Evolutionary conservation across 1,140 invertebrate genomes (phyloP), one percentile per base, ranked within the genome.

Genomic region (Charaxes varanes): DNA sequence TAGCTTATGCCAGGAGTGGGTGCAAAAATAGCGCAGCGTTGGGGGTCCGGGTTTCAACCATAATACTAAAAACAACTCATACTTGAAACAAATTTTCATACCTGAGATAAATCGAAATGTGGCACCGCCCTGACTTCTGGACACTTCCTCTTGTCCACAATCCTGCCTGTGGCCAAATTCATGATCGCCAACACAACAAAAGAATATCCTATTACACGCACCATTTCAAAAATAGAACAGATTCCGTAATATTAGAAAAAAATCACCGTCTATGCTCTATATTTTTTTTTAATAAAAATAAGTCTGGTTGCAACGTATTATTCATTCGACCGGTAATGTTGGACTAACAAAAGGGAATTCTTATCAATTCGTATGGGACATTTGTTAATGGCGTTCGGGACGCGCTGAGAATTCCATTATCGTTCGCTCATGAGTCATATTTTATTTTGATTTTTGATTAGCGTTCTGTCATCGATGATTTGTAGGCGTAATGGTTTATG

Each of bases 351-450:
- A 76, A 69, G 60, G 73, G 68, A 69, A 60, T 74, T 67, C 61
- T 82, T 80, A 82, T 82, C 73, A 74, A 61, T 66, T 70, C 60
- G 72, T 76, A 79, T 78, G 70, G 73, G 58, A 68, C 66, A 70
- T 70, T 61, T 50, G 72, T 71, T 72, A 76, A 74, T 79, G 63
- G 54, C 52, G 53, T 45, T 34, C 41, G 51, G 61, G 58, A 80
- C 70, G 73, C 57, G 51, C 12, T 45, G 44, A 54, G 76, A 63
- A 80, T 83, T 59, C 57, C 67, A 80, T 80, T 83, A 83, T 83
- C 78, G 55, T 50, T 48, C 53, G 50, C 14, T 48, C 27, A n/a
- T 80, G 73, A 78, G 47, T 82, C 74, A 82, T 59, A 33, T 35
- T 50, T 50, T 61, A 37, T 54, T 56, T 50, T 52, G 41, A 53